Percentiles rank a stretch among this genome's conserved stretches.
Conservation (phyloP, 2,113 vertebrate genomes). For the Peromyscus polionotus region DNA sequence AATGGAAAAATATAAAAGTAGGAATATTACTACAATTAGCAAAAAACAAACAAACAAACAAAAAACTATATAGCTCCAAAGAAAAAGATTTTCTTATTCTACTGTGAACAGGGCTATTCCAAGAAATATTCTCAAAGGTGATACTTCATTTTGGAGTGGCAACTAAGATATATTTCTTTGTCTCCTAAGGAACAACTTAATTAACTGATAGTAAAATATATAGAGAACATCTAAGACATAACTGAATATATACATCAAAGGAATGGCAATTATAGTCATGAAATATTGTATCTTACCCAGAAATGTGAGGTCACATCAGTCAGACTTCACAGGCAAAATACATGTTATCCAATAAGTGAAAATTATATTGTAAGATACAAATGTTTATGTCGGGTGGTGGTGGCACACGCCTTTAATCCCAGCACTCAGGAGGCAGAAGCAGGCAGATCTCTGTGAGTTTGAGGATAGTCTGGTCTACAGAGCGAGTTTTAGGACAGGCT, state of each 20-base stretch:
- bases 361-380: not conserved
- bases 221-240: not conserved
- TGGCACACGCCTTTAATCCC: too few relatives aligned
- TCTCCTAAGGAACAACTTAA: constrained; percentile 9
- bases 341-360: constrained; percentile 3
- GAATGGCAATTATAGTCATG: constrained; percentile 17
- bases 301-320: not conserved
- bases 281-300: constrained; percentile 42
- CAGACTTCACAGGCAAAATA: constrained; percentile 36
- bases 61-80: not conserved
- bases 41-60: not conserved
- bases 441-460: too few relatives aligned
- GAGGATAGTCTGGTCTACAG: too few relatives aligned
- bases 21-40: not conserved
- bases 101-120: not conserved
- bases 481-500: too few relatives aligned
- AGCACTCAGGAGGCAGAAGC: too few relatives aligned
- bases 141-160: constrained; percentile 18
- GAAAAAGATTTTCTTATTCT: not conserved
- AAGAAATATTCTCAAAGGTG: constrained; percentile 38
- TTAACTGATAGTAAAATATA: constrained; percentile 49
- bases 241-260: not conserved
- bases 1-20: not conserved
- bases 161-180: not conserved
- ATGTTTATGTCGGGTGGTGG: not conserved